A percentile compares a stretch with the other conserved stretches of the same genome.
Evolutionary conservation across 2,888 invertebrate genomes (phyloP).

Genomic region (Parapristionchus giblindavisi): DNA sequence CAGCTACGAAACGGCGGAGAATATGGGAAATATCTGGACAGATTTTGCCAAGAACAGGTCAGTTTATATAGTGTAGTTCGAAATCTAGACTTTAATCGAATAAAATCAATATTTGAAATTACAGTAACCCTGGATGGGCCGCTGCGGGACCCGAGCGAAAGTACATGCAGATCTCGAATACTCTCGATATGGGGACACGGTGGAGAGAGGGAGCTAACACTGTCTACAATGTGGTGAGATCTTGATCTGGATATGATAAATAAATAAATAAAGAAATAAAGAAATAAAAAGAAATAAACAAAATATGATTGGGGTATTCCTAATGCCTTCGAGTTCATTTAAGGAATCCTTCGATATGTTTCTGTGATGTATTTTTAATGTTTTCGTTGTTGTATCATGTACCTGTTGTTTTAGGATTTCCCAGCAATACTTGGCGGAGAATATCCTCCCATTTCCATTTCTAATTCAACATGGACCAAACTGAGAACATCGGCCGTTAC

Average conservation of each 20-base stretch:
- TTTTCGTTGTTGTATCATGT: too few relatives aligned
- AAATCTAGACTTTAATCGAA: not conserved
- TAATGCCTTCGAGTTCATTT: not conserved
- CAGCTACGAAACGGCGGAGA: not conserved
- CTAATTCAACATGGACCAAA: too few relatives aligned
- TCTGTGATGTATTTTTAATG: too few relatives aligned
- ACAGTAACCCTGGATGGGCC: not conserved
- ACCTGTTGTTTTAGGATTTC: too few relatives aligned
- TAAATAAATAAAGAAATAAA: too few relatives aligned
- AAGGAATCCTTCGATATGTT: too few relatives aligned
- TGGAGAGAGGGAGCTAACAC: not conserved
- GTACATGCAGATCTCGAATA: not conserved
- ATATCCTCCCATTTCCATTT: too few relatives aligned
- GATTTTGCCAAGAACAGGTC: slow-evolving; percentile 8
- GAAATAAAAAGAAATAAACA: not conserved
- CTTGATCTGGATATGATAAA: not conserved
- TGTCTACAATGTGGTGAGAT: not conserved
- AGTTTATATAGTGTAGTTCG: too few relatives aligned
- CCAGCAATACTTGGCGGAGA: too few relatives aligned
- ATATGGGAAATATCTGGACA: slow-evolving; percentile 1
- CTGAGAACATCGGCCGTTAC: too few relatives aligned
- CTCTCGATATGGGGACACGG: too few relatives aligned
- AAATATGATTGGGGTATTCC: not conserved
- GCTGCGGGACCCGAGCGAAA: not conserved
- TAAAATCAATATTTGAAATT: not conserved